Percentiles rank a stretch among this genome's conserved stretches.
Evolutionary conservation across 1,140 invertebrate genomes (phyloP).

Genomic region (Drosophila kohkoa): DNA sequence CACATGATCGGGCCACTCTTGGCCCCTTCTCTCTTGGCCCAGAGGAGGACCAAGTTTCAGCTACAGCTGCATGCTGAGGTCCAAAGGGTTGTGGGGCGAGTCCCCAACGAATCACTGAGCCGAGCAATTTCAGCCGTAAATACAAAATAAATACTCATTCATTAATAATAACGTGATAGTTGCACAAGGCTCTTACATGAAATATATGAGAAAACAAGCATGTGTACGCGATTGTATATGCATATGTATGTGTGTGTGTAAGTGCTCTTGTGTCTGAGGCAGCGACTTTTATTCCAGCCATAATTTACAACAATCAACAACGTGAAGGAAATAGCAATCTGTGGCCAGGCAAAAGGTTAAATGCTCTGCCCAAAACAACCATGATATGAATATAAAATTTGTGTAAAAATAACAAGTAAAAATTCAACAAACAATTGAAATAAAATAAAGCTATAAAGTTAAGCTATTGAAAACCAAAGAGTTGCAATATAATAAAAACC

Average conservation of each 20-base stretch:
- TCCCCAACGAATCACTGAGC: constrained; percentile 35
- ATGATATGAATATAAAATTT: constrained; percentile 15
- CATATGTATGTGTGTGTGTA: constrained; percentile 16
- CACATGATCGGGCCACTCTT: constrained; percentile 19
- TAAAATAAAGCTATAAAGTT: constrained; percentile 5
- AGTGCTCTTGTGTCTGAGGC: constrained; percentile 22
- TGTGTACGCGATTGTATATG: constrained; percentile 9
- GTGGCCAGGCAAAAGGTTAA: constrained; percentile 22
- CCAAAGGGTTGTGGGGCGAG: background rate
- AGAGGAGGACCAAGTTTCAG: background rate
- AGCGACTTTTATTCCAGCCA: constrained; percentile 71
- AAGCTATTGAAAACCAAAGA: background rate
- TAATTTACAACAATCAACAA: constrained; percentile 65
- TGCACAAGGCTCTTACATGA: constrained; percentile 45
- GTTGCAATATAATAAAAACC: background rate
- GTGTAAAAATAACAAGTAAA: background rate
- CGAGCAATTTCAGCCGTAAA: constrained; percentile 70
- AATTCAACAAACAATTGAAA: constrained; percentile 5
- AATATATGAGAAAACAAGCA: constrained; percentile 22
- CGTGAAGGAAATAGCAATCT: constrained; percentile 38
- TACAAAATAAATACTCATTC: constrained; percentile 82
- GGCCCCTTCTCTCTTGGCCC: background rate
- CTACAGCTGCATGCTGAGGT: background rate
- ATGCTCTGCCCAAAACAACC: constrained; percentile 20
- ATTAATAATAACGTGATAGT: constrained; percentile 82